Evolutionary conservation across 92 coral and sea anemone species (phyloP).

Genomic region (Parazoanthus swiftii): DNA sequence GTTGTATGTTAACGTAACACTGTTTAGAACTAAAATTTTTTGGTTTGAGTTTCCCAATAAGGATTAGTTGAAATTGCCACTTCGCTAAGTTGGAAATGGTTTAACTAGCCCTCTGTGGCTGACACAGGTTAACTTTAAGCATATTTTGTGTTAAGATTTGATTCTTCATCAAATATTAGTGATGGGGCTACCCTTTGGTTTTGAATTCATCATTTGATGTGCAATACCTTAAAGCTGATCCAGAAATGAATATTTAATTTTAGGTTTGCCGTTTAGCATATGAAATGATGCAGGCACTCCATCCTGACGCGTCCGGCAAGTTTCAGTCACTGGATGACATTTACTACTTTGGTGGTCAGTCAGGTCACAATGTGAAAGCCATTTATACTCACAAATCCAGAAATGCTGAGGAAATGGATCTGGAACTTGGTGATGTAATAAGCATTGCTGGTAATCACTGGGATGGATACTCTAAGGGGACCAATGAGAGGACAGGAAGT

Average conservation of each 20-base stretch:
- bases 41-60: no score
- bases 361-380: conserved; percentile 83
- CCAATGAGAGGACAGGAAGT: conserved; percentile 58
- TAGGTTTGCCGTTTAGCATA: conserved; percentile 96
- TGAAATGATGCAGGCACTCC: conserved; percentile 90
- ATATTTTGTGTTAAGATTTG: no score
- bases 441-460: conserved; percentile 98
- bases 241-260: background rate
- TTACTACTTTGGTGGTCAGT: conserved; percentile 96
- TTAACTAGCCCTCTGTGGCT: no score
- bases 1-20: background rate
- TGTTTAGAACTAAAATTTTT: no score
- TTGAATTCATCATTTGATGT: background rate
- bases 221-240: background rate
- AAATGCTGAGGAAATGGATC: conserved; percentile 60
- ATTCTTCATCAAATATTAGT: background rate
- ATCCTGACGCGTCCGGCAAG: conserved; percentile 84
- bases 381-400: conserved; percentile 77
- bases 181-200: background rate
- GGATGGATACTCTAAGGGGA: conserved; percentile 94
- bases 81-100: no score
- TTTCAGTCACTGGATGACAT: conserved; percentile 96
- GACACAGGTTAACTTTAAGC: no score
- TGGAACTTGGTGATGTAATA: conserved; percentile 73
- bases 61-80: no score